Evolutionary conservation across 2,113 vertebrate genomes (phyloP).

Genomic region (Scopus umbretta): DNA sequence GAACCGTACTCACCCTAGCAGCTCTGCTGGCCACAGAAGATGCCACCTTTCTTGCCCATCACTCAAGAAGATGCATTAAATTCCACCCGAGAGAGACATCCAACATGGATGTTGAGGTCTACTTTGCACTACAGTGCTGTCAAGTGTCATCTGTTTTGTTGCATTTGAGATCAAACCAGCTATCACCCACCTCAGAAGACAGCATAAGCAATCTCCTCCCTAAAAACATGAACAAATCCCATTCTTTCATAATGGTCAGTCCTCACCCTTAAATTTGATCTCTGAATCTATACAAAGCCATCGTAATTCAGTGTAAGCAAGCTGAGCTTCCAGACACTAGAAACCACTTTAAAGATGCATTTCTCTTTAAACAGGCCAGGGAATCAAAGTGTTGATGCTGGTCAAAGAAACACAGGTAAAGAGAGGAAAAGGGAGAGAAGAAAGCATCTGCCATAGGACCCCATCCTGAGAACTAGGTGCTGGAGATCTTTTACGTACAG

Average conservation of each 20-base stretch:
- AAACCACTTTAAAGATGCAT: neutral
- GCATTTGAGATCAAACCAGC: neutral
- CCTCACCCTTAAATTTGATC: neutral
- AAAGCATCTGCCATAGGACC: neutral
- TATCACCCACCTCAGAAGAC: neutral
- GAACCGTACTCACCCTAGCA: neutral
- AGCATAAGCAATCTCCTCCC: neutral
- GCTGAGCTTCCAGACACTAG: neutral
- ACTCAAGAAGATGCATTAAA: neutral
- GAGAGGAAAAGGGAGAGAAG: neutral
- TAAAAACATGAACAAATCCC: neutral
- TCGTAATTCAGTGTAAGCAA: neutral
- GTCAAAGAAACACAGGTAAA: neutral
- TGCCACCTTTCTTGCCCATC: neutral
- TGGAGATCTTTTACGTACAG: neutral
- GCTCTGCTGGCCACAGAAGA: neutral
- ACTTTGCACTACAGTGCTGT: neutral
- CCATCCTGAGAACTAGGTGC: neutral
- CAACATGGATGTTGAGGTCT: neutral
- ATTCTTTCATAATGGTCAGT: neutral
- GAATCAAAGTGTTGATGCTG: neutral
- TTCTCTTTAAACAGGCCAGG: neutral
- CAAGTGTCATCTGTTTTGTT: neutral
- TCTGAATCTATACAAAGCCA: neutral
- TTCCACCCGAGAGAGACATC: neutral